These are phyloP conservation scores for Nemoura dubitans DNA, from an alignment of 2,888 invertebrate genomes.

Conservation along the genomic window DNA sequence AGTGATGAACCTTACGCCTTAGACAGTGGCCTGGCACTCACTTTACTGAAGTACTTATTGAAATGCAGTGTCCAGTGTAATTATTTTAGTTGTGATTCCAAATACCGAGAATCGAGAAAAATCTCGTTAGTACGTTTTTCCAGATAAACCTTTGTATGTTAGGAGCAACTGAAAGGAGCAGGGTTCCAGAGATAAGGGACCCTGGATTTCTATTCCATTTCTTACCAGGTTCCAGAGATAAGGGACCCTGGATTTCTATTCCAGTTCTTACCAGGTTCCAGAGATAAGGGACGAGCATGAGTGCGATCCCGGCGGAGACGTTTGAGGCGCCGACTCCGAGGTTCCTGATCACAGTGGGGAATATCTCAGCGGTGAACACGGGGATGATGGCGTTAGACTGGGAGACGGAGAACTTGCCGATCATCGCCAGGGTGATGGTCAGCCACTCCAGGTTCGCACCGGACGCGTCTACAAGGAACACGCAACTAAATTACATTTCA, in stretches of 20 bases:
- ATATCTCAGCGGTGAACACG: constrained; percentile 76
- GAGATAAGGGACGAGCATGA: constrained; percentile 80
- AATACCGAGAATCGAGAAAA: too few species aligned
- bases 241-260: too few species aligned
- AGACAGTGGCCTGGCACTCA: neutral
- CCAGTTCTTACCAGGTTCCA: constrained; percentile 73
- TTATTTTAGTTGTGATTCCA: too few species aligned
- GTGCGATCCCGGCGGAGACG: constrained; percentile 77
- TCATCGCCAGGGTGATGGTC: constrained; percentile 78
- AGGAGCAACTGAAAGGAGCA: too few species aligned
- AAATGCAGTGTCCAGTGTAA: too few species aligned
- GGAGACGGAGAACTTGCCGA: constrained; percentile 82
- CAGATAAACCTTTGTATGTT: constrained; percentile 56
- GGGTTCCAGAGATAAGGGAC: constrained; percentile 80
- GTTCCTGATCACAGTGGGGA: constrained; percentile 76
- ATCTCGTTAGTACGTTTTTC: neutral
- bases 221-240: constrained; percentile 80
- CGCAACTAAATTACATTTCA: too few species aligned
- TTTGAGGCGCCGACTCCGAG: constrained; percentile 79
- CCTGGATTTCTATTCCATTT: too few species aligned
- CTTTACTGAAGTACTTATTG: too few species aligned
- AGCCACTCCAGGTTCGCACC: constrained; percentile 66
- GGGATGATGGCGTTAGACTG: constrained; percentile 83
- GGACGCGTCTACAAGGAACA: constrained; percentile 38
- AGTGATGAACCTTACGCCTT: too few species aligned